A percentile compares a stretch with the other conserved stretches of the same genome.
phyloP scores from a whole-genome alignment of 2,113 vertebrate species.

The Aegithalos caudatus region DNA sequence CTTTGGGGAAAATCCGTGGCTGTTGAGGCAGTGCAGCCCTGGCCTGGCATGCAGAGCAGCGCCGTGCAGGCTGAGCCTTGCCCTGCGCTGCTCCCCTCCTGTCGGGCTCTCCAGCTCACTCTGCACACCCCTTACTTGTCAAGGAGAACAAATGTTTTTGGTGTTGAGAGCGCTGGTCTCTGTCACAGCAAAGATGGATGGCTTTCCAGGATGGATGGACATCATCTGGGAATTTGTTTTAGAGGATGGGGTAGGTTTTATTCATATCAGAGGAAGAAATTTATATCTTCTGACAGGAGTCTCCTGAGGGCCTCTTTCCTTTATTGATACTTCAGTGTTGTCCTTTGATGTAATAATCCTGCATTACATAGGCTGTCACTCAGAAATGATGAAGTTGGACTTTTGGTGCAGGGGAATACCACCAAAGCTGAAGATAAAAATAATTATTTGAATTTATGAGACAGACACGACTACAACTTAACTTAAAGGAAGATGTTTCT shows the following conservation, averaged over 20 bases:
- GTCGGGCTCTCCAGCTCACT: neutral
- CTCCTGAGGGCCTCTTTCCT: neutral
- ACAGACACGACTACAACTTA: neutral
- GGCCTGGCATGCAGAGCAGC: neutral
- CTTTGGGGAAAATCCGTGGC: neutral
- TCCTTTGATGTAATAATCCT: constrained; percentile 42
- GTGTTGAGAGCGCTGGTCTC: neutral
- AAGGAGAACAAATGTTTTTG: neutral
- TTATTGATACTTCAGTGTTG: constrained; percentile 16
- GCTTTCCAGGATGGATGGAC: neutral
- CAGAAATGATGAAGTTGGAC: neutral
- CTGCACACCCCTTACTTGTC: neutral
- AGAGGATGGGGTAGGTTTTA: neutral
- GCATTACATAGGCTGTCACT: constrained; percentile 16
- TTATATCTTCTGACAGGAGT: constrained; percentile 31
- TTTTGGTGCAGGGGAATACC: neutral
- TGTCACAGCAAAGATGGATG: neutral
- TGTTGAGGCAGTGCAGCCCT: neutral
- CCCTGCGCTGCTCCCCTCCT: neutral
- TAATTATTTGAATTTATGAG: neutral
- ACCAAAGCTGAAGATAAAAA: neutral
- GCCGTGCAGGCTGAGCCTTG: fast-evolving
- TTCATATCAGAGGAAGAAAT: neutral
- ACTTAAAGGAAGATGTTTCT: neutral
- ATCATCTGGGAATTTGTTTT: constrained; percentile 10